Evolutionary conservation across 2,888 invertebrate species (phyloP).

Genomic region (Eudemis profundana): DNA sequence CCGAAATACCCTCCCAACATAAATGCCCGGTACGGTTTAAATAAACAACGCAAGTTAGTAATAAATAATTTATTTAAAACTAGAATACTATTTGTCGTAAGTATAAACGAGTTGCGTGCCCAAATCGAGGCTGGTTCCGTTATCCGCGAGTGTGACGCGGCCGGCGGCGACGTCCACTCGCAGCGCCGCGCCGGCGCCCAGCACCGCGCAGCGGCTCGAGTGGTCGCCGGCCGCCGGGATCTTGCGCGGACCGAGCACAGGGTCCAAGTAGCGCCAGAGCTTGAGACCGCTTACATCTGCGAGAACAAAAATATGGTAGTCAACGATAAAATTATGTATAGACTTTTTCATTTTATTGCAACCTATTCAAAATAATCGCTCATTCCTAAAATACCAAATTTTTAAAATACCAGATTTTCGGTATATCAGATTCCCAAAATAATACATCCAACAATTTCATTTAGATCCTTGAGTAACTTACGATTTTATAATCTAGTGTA

Average conservation of each 20-base stretch:
- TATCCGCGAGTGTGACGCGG: constrained; percentile 73
- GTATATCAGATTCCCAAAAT: too few species aligned
- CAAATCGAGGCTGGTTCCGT: constrained; percentile 76
- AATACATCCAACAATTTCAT: too few species aligned
- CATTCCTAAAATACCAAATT: too few species aligned
- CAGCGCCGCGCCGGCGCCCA: constrained; percentile 80
- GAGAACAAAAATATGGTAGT: constrained; percentile 63
- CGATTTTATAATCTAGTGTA: too few species aligned
- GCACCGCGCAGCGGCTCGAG: constrained; percentile 85
- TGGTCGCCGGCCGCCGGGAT: constrained; percentile 90
- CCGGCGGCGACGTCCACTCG: constrained; percentile 77
- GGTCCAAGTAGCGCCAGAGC: constrained; percentile 92
- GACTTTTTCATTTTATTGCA: too few species aligned
- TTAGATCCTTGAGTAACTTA: too few species aligned
- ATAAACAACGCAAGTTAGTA: constrained; percentile 38
- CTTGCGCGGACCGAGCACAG: constrained; percentile 89
- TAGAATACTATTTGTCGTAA: constrained; percentile 66
- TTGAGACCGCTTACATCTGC: constrained; percentile 87
- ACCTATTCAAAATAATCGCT: too few species aligned
- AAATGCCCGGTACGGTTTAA: too few species aligned
- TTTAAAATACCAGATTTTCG: too few species aligned
- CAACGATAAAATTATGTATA: too few species aligned
- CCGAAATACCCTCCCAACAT: too few species aligned
- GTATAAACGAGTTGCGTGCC: constrained; percentile 85
- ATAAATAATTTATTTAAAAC: constrained; percentile 52